phyloP scores from a whole-genome alignment of 2,888 invertebrate genomes.

The Ophonus ardosiacus region DNA sequence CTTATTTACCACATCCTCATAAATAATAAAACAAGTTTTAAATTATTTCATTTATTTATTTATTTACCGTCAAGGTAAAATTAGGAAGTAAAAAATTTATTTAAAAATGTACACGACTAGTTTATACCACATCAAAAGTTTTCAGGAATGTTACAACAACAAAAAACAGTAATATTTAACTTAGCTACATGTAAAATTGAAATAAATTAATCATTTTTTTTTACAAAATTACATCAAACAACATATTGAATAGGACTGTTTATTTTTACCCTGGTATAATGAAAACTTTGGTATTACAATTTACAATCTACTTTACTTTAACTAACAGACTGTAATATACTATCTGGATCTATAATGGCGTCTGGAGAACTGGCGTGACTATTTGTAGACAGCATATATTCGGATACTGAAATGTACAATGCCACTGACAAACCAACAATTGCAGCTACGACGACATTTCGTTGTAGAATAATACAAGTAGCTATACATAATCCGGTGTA shows the following conservation, averaged over 20 bases:
- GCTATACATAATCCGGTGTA: constrained; percentile 91
- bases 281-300: constrained; percentile 13
- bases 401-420: constrained; percentile 90
- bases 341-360: constrained; percentile 55
- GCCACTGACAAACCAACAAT: constrained; percentile 88
- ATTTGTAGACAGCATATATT: constrained; percentile 81
- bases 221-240: background rate
- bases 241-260: background rate
- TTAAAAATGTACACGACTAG: too few species aligned
- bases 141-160: too few species aligned
- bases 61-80: too few species aligned
- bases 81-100: too few species aligned
- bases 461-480: constrained; percentile 90
- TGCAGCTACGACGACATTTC: constrained; percentile 86
- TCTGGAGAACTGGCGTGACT: constrained; percentile 10
- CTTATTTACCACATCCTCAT: too few species aligned
- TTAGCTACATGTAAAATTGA: background rate
- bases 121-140: too few species aligned
- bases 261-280: constrained; percentile 14
- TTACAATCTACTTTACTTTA: constrained; percentile 24
- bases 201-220: background rate
- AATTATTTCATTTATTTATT: too few species aligned
- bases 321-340: constrained; percentile 47
- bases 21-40: too few species aligned
- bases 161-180: too few species aligned